Base-by-base conservation (phyloP, 2,888 invertebrate genomes). In the Amblyjoppa proteus region DNA sequence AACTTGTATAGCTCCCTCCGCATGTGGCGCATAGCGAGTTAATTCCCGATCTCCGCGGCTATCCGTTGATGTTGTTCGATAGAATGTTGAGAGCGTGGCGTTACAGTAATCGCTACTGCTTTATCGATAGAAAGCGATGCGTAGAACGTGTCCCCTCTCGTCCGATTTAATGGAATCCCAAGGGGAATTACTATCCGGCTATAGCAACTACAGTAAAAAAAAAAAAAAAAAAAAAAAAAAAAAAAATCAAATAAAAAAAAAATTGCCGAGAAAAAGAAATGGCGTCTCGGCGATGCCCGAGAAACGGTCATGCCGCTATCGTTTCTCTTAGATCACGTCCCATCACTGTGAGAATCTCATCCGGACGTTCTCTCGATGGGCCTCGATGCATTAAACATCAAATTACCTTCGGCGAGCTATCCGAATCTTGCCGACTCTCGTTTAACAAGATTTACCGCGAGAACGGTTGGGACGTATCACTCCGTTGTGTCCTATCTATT, bases 1-100 rank as follows among this genome's bases (percentile, higher is more conserved):
- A 73, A 16, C 58, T 66, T 38, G 11, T 78, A 13, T 49, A 51
- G 13, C 28, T 13, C 7, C 13, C 56, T 61, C n/a, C 41, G n/a
- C 7, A n/a, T 81, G 41, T 16, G 7, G 53, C 41, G 6, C 25
- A 66, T 81, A 61, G 73, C 81, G 73, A 75, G 69, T 74, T 31
- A 58, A 73, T 71, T 71, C 34, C 49, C 61, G 3, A 28, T 61
- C 28, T 25, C 11, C 45, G 61, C 74, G 31, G 20, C 16, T 56
- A 5, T 56, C 9, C 20, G 56, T 56, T 25, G 11, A 56, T 56
- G 25, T 25, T 20, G 25, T 7, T 56, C 56, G 16, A 56, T 56
- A 56, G 56, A 56, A 25, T 56, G 16, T 56, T 56, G 9, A 20
- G 6, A 20, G 6, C 56, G 56, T 9, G 3, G 20, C 16, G 45